A percentile compares a stretch with the other conserved stretches of the same genome.
Evolutionary conservation across 1,140 invertebrate genomes (phyloP).

Genomic region (Apolygus lucorum): DNA sequence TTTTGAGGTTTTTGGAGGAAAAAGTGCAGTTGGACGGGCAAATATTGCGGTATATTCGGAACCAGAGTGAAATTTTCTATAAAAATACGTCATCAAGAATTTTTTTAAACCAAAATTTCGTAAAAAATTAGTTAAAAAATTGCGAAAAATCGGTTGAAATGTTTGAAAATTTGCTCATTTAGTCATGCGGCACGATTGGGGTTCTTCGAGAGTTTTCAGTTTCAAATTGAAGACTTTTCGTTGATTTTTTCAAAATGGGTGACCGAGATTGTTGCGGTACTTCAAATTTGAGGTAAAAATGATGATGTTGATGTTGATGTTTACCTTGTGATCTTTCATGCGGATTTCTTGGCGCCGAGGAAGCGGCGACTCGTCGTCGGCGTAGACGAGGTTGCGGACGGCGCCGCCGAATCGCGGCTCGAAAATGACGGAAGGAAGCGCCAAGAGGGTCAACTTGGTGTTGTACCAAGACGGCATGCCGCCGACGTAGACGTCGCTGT

Average conservation of each 20-base stretch:
- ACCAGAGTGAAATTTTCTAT: no score
- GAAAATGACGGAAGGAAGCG: constrained; percentile 80
- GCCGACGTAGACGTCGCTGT: constrained; percentile 85
- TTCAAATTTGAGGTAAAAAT: background rate
- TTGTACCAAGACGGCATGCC: constrained; percentile 85
- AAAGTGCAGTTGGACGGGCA: no score
- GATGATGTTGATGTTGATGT: constrained; percentile 20
- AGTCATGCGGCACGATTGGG: background rate
- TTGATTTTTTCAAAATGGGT: background rate
- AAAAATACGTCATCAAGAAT: no score
- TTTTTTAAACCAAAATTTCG: no score
- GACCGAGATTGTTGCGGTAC: background rate
- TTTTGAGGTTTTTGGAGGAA: no score
- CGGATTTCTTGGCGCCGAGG: constrained; percentile 68
- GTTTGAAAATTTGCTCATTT: no score
- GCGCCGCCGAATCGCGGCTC: constrained; percentile 79
- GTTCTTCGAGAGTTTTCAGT: background rate
- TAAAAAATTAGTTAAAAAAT: no score
- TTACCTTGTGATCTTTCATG: constrained; percentile 66
- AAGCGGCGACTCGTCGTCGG: constrained; percentile 59
- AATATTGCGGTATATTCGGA: no score
- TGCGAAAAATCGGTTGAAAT: no score
- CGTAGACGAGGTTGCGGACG: constrained; percentile 77
- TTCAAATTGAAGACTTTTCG: background rate
- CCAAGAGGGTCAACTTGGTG: constrained; percentile 68